Evolutionary conservation across 2,888 invertebrate genomes (phyloP), one percentile per base, ranked within the genome.

Genomic region (Anagyrus pseudococci): DNA sequence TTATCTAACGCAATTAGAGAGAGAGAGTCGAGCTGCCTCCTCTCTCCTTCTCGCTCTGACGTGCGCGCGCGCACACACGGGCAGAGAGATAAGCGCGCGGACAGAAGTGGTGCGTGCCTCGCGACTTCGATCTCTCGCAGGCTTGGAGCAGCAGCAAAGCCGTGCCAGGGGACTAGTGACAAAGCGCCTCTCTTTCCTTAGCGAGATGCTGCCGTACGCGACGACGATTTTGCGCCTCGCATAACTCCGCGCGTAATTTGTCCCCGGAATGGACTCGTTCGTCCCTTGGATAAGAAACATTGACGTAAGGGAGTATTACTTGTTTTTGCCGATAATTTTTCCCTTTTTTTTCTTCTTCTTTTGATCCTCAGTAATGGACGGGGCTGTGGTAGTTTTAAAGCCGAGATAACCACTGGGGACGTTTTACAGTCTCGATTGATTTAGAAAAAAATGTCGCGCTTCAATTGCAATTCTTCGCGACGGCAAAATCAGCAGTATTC

Each of bases 1-100:
- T 75, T 80, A 80, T 80, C 80, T 79, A 78, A 79, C 75, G 80
- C 79, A 80, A 80, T 80, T 80, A 79, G 78, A 77, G 71, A 71
- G 69, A 62, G 68, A 70, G 68, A n/a, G n/a, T 69, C 73, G 69
- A 41, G 40, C 48, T 43, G 37, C 47, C 47, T 33, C 37, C 49
- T 67, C 68, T 54, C 63, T 68, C 66, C 64, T 65, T 69, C 62
- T 62, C 64, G 61, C n/a, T n/a, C n/a, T n/a, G 33, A 8, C 13
- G 33, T 37, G 13, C 33, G 33, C 2, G 15, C 10, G 29, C 10
- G 29, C 29, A 29, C 15, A 37, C 10, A 2, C 25, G 29, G 17
- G 29, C 26, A 2, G 46, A 10, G 23, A 46, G 46, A 46, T 20
- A 46, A n/a, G 46, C 59, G 47, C 29, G 44, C 61, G 10, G 29